Conservation (phyloP, 2,888 invertebrate genomes). For the Poecilus cupreus region DNA sequence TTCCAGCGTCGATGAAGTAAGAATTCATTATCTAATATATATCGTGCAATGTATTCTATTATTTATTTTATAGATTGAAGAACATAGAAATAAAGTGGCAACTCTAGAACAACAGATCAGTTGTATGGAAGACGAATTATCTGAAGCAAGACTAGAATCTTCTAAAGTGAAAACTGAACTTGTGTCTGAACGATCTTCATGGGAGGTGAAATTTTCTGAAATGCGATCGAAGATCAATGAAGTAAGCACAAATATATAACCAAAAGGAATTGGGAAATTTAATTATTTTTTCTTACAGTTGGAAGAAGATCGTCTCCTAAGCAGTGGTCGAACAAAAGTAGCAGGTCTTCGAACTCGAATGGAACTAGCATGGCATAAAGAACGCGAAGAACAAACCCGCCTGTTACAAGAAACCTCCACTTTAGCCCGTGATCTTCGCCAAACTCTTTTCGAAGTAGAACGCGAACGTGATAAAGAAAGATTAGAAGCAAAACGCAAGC, state of each 20-base stretch:
- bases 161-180: conserved; percentile 91
- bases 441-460: conserved; percentile 92
- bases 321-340: conserved; percentile 88
- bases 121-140: conserved; percentile 90
- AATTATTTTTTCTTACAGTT: conserved; percentile 74
- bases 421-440: conserved; percentile 88
- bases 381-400: conserved; percentile 93
- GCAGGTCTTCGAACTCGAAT: conserved; percentile 90
- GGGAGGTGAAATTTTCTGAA: conserved; percentile 90
- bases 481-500: conserved; percentile 88
- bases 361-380: conserved; percentile 96
- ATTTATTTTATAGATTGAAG: conserved; percentile 76
- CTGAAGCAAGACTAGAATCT: conserved; percentile 86
- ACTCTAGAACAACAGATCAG: conserved; percentile 88
- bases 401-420: conserved; percentile 93
- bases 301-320: conserved; percentile 90
- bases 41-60: background rate
- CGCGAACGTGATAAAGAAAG: conserved; percentile 92
- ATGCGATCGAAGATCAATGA: conserved; percentile 92
- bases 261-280: conserved; percentile 69
- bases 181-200: conserved; percentile 90
- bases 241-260: conserved; percentile 65
- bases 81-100: conserved; percentile 82
- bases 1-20: conserved; percentile 84
- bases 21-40: conserved; percentile 47